These are phyloP conservation scores for Platygyra sinensis DNA, from an alignment of 64 coral and sea anemone species.

Conservation along the genomic window DNA sequence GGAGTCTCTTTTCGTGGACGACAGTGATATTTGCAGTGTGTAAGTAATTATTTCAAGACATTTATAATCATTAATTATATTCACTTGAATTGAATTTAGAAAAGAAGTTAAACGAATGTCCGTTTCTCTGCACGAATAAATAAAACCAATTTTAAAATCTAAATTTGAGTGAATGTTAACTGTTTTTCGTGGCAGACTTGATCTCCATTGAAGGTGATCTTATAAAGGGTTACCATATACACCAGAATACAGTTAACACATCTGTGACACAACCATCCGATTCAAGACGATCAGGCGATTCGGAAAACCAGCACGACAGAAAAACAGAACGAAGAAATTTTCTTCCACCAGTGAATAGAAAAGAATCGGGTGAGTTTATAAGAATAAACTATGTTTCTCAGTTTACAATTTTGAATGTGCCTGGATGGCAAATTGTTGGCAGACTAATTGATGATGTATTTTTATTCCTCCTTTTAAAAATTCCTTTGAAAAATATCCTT, in stretches of 20 bases:
- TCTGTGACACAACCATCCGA: neutral
- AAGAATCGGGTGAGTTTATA: neutral
- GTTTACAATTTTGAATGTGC: no score
- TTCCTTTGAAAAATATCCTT: no score
- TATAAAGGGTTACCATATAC: neutral
- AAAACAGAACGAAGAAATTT: neutral
- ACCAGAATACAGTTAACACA: neutral
- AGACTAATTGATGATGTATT: no score
- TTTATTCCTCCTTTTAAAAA: no score
- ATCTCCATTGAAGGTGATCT: neutral
- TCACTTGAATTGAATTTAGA: neutral
- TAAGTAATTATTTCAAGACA: neutral
- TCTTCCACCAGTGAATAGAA: neutral
- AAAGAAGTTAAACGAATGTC: neutral
- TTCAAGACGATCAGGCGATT: neutral
- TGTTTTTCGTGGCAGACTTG: neutral
- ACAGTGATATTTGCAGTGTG: neutral
- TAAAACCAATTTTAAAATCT: no score
- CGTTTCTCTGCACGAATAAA: neutral
- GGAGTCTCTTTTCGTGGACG: neutral
- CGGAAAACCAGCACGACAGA: neutral
- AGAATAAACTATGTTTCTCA: no score
- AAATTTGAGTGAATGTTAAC: neutral
- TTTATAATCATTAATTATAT: neutral
- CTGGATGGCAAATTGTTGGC: no score